phyloP scores from a whole-genome alignment of 2,888 invertebrate genomes.

The Megastigmus dorsalis region DNA sequence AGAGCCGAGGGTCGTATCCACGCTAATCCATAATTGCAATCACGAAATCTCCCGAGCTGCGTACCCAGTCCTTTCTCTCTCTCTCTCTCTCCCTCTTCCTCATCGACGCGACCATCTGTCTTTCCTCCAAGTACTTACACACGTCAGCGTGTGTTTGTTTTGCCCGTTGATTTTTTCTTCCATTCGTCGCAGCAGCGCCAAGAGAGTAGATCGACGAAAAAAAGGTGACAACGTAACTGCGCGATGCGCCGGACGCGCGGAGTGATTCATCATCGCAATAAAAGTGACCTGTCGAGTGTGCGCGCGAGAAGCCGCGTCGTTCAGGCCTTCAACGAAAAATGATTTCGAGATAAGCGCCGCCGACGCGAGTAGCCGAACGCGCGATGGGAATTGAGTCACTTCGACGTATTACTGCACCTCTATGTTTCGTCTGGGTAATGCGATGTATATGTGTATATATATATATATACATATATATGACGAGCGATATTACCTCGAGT shows the following conservation, averaged over 20 bases:
- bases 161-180: no score
- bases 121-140: no score
- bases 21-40: constrained; percentile 44
- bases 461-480: no score
- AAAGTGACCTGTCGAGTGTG: constrained; percentile 31
- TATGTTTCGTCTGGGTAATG: no score
- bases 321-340: constrained; percentile 36
- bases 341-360: constrained; percentile 48
- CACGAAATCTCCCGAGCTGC: constrained; percentile 2
- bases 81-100: neutral
- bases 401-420: no score
- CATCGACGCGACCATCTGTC: no score
- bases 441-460: no score
- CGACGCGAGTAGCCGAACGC: no score
- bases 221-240: neutral
- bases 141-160: no score
- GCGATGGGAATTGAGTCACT: constrained; percentile 45
- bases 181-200: no score
- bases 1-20: constrained; percentile 3
- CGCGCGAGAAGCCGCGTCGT: no score
- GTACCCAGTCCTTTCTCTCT: neutral
- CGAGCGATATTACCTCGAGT: no score
- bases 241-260: neutral
- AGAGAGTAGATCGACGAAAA: constrained; percentile 6
- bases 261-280: constrained; percentile 35